Evolutionary conservation across 2,113 vertebrate genomes (phyloP).

Genomic region (Gallinago jamesoni): DNA sequence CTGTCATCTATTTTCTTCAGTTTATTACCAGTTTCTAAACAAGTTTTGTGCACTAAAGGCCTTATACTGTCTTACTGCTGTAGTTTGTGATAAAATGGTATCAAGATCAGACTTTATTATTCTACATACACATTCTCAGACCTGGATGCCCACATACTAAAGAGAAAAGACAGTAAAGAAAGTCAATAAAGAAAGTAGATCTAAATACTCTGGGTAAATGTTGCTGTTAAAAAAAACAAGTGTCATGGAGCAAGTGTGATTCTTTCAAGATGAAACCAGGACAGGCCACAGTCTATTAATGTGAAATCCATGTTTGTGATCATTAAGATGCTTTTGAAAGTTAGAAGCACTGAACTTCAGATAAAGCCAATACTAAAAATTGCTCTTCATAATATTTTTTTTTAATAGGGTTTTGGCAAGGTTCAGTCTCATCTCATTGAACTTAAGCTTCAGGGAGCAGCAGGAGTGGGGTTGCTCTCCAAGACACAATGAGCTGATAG

Average conservation of each 20-base stretch:
- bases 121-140: neutral
- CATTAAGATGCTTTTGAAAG: neutral
- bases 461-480: neutral
- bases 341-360: neutral
- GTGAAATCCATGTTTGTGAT: neutral
- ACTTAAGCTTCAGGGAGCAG: neutral
- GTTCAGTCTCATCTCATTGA: neutral
- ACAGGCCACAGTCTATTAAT: neutral
- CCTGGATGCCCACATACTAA: neutral
- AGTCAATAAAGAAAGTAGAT: neutral
- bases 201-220: neutral
- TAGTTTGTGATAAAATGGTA: neutral
- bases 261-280: neutral
- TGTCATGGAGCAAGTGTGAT: neutral
- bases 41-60: neutral
- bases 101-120: neutral
- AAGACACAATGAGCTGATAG: neutral
- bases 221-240: neutral
- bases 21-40: neutral
- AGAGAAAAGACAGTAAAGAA: neutral
- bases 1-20: neutral
- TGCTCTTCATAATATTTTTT: neutral
- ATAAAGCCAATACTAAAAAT: neutral
- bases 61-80: neutral
- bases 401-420: neutral